Evolutionary conservation across 2,797 vertebrate species (phyloP).

Genomic region (Margarornis squamiger): DNA sequence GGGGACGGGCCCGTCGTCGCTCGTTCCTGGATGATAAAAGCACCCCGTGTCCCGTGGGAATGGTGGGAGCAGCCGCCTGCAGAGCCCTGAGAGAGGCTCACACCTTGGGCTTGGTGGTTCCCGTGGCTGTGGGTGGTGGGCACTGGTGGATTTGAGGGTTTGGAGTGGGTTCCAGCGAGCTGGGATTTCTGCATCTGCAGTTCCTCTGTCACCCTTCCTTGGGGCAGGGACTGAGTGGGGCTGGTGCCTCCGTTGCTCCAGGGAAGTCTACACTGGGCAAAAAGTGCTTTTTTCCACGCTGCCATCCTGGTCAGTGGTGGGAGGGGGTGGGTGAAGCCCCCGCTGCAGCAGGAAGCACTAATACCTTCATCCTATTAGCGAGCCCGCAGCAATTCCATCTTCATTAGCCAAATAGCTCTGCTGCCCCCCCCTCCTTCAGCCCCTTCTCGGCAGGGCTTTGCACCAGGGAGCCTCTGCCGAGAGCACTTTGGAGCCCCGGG

Average conservation of each 20-base stretch:
- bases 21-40: not conserved
- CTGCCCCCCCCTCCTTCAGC: slow-evolving; percentile 18
- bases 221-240: not conserved
- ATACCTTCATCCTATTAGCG: slow-evolving; percentile 67
- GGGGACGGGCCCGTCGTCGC: not conserved
- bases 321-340: not conserved
- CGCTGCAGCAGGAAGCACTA: not conserved
- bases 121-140: not conserved
- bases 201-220: not conserved
- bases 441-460: slow-evolving; percentile 22
- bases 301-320: not conserved
- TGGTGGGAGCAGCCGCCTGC: not conserved
- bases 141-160: not conserved
- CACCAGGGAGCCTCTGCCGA: slow-evolving; percentile 12
- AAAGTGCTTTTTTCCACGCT: rapidly evolving
- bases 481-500: slow-evolving; percentile 36
- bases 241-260: not conserved
- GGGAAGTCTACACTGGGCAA: rapidly evolving
- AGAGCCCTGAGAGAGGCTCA: not conserved
- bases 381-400: slow-evolving; percentile 70
- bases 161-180: not conserved
- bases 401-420: slow-evolving; percentile 72
- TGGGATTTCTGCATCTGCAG: rapidly evolving
- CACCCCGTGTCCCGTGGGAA: rapidly evolving
- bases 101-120: not conserved